Conservation (phyloP, 2,797 vertebrate genomes). For the Erethizon dorsatum region DNA sequence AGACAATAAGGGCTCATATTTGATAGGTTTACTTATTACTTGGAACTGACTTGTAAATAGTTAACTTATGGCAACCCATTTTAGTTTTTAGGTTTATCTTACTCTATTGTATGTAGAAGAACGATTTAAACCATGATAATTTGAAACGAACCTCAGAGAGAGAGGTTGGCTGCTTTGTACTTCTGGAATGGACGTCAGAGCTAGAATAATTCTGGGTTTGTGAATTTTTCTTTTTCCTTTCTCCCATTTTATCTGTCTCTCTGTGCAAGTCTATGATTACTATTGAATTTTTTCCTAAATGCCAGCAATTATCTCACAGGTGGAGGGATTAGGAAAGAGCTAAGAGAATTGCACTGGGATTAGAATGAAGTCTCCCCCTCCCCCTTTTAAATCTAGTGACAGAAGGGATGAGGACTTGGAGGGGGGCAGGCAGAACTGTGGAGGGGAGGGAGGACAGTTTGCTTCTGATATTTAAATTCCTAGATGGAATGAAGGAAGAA, state of each 20-base stretch:
- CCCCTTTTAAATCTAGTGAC: conserved; percentile 74
- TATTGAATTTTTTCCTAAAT: conserved; percentile 87
- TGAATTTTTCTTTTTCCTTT: conserved; percentile 76
- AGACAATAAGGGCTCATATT: not conserved
- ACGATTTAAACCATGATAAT: conserved; percentile 68
- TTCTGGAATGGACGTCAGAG: conserved; percentile 77
- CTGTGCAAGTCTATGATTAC: conserved; percentile 88
- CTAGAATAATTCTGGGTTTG: conserved; percentile 84
- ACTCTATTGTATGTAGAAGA: not conserved
- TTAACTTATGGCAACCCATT: conserved; percentile 21
- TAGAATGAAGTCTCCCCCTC: conserved; percentile 82
- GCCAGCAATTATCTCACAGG: conserved; percentile 90
- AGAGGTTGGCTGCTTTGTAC: conserved; percentile 68
- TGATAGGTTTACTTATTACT: not conserved
- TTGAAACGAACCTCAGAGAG: conserved; percentile 19
- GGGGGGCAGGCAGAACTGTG: not conserved
- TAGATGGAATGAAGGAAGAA: conserved; percentile 82
- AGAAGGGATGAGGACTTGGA: conserved; percentile 66
- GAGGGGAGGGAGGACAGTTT: conserved; percentile 11
- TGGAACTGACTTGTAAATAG: conserved; percentile 61
- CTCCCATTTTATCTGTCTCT: conserved; percentile 85
- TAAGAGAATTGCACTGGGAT: conserved; percentile 86
- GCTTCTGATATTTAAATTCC: conserved; percentile 82
- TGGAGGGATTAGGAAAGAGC: conserved; percentile 89
- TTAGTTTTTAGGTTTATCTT: conserved; percentile 62